These are phyloP conservation scores for Pseudobourletiella spinata DNA, from an alignment of 1,140 invertebrate species.

Conservation along the genomic window DNA sequence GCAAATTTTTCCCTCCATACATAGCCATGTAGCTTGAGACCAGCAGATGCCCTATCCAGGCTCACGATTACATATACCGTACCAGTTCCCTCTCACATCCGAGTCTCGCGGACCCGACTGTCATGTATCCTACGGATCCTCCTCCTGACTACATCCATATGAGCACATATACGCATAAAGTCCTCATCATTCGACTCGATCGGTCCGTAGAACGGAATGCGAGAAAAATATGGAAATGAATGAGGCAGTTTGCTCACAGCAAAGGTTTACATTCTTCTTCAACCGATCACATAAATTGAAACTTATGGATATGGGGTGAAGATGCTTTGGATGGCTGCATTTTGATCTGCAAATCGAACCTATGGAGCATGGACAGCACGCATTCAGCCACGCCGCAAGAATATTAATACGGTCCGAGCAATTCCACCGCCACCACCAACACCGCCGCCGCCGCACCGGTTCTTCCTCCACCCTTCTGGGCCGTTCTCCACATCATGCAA, in stretches of 20 bases:
- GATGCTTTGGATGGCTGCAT: constrained; percentile 27
- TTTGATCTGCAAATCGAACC: constrained; percentile 31
- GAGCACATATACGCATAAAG: no score
- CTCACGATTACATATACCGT: neutral
- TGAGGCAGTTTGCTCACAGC: constrained; percentile 12
- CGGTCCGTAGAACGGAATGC: constrained; percentile 20
- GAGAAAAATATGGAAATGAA: constrained; percentile 35
- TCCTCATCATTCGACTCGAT: neutral
- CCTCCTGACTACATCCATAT: no score
- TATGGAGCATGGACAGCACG: constrained; percentile 27
- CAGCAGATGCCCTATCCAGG: no score
- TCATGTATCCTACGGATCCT: no score
- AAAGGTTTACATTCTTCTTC: constrained; percentile 11
- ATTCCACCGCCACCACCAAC: neutral
- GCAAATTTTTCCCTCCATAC: constrained; percentile 1
- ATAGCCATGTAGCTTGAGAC: no score
- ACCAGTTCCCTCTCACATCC: constrained; percentile 2
- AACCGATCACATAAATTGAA: constrained; percentile 31
- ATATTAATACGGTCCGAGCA: constrained; percentile 24
- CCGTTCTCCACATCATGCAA: no score
- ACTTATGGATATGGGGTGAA: constrained; percentile 34
- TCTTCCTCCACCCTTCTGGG: no score
- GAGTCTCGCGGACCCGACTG: neutral
- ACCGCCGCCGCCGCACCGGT: no score
- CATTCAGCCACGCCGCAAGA: constrained; percentile 24